These are phyloP conservation scores for Drosophila tanythrix DNA, from an alignment of 2,888 invertebrate genomes.

Conservation along the genomic window DNA sequence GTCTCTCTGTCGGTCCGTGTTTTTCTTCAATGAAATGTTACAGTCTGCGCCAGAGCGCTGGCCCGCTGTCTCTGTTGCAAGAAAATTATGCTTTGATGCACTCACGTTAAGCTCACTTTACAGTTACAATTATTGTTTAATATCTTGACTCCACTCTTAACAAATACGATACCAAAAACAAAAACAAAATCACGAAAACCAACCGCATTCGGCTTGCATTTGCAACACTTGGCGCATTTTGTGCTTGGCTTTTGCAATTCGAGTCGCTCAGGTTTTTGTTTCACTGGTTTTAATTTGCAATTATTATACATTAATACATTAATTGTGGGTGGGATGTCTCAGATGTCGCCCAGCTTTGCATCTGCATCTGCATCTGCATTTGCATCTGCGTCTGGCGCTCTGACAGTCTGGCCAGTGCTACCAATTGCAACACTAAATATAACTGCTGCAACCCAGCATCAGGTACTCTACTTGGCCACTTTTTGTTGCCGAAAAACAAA, in stretches of 20 bases:
- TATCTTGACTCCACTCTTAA: conserved; percentile 69
- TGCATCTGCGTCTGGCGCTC: neutral
- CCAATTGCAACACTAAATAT: conserved; percentile 53
- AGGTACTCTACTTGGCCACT: conserved; percentile 19
- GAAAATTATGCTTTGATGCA: conserved; percentile 82
- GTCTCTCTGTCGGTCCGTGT: conserved; percentile 21
- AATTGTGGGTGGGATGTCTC: conserved; percentile 77
- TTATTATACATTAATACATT: conserved; percentile 79
- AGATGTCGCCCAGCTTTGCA: conserved; percentile 52
- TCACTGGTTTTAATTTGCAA: conserved; percentile 70
- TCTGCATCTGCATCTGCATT: conserved; percentile 10
- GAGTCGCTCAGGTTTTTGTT: conserved; percentile 51
- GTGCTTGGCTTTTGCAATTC: conserved; percentile 62
- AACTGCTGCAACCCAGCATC: conserved; percentile 1
- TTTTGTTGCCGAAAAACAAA: conserved; percentile 56
- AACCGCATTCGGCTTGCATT: conserved; percentile 50
- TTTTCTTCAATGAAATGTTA: conserved; percentile 66
- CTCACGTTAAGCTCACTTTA: conserved; percentile 80
- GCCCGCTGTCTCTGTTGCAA: conserved; percentile 67
- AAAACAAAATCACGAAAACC: conserved; percentile 20
- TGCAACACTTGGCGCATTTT: conserved; percentile 70
- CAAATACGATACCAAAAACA: conserved; percentile 52
- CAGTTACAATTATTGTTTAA: conserved; percentile 81
- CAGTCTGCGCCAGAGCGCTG: conserved; percentile 41
- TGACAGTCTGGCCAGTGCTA: conserved; percentile 10